Percentiles rank a stretch among this genome's conserved stretches.
Conservation (phyloP, 92 coral and sea anemone genomes). For the Desmophyllum pertusum region DNA sequence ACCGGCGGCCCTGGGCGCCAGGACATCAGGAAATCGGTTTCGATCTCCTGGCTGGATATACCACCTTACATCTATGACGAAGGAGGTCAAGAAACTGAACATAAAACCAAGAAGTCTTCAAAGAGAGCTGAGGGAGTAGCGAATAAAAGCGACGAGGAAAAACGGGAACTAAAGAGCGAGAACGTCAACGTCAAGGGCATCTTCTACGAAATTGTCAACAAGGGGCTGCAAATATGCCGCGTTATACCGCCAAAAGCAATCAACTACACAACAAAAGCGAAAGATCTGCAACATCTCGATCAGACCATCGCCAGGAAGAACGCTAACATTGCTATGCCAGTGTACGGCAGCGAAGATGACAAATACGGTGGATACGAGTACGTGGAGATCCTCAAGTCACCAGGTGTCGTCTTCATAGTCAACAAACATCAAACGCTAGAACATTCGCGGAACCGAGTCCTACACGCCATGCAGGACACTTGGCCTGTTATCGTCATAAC, state of each 20-base stretch:
- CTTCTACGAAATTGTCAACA: conserved; percentile 19
- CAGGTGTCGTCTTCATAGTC: conserved; percentile 38
- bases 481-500: conserved; percentile 39
- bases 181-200: conserved; percentile 15
- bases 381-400: conserved; percentile 37
- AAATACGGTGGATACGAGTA: conserved; percentile 26
- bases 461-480: conserved; percentile 27
- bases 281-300: conserved; percentile 13
- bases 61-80: conserved; percentile 27
- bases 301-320: neutral
- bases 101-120: neutral
- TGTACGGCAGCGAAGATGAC: conserved; percentile 15
- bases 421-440: conserved; percentile 16
- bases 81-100: neutral
- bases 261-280: neutral
- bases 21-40: too few species aligned
- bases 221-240: conserved; percentile 12
- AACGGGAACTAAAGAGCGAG: neutral
- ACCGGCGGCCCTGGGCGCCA: too few species aligned
- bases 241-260: too few species aligned
- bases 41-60: conserved; percentile 5
- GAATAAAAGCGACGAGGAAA: conserved; percentile 11
- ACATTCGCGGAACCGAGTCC: neutral
- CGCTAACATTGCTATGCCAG: conserved; percentile 27
- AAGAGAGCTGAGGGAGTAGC: neutral